Evolutionary conservation across 2,888 invertebrate species (phyloP).

Genomic region (Apotomis betuletana): DNA sequence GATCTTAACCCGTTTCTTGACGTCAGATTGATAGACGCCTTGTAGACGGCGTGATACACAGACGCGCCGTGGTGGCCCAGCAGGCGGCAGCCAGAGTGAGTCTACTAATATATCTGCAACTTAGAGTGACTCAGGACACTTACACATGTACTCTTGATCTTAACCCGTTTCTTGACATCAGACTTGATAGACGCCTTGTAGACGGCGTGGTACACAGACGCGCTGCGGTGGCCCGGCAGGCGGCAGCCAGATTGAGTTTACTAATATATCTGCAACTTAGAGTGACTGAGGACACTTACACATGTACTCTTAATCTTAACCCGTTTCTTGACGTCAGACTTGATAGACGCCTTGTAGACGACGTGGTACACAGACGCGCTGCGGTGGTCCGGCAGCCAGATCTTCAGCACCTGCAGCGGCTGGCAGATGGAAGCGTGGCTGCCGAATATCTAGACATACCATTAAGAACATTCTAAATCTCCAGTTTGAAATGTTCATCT

Average conservation of each 20-base stretch:
- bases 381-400: slow-evolving; percentile 66
- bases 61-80: no score
- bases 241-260: no score
- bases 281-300: neutral
- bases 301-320: slow-evolving; percentile 57
- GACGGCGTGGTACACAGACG: no score
- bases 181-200: slow-evolving; percentile 50
- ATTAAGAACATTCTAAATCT: no score
- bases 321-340: slow-evolving; percentile 64
- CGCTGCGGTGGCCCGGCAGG: slow-evolving; percentile 14
- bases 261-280: no score
- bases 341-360: slow-evolving; percentile 64
- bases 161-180: slow-evolving; percentile 46
- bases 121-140: no score
- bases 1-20: no score
- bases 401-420: slow-evolving; percentile 66
- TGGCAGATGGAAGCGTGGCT: slow-evolving; percentile 57
- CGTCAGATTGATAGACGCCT: slow-evolving; percentile 54
- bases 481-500: no score
- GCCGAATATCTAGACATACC: slow-evolving; percentile 58
- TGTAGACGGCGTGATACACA: no score
- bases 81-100: no score
- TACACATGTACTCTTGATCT: no score
- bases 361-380: slow-evolving; percentile 63
- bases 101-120: no score